Conservation (phyloP, 2,888 invertebrate genomes). For the Galerucella nymphaeae region DNA sequence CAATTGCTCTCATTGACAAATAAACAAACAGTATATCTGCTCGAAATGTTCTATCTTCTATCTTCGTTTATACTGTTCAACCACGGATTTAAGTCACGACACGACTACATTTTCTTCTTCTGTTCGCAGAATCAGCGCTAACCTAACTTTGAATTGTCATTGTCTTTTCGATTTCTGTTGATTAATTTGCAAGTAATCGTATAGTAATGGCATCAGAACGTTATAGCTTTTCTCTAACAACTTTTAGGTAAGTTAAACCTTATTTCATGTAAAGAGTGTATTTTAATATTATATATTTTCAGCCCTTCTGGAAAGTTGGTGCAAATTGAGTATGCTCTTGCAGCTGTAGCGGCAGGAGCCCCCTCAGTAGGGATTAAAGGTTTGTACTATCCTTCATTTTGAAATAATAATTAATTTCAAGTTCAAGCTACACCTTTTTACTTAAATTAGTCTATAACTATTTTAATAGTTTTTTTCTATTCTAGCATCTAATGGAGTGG, state of each 20-base stretch:
- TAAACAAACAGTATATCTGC: too few relatives aligned
- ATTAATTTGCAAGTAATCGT: conserved; percentile 36
- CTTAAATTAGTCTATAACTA: too few relatives aligned
- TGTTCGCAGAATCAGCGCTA: background rate
- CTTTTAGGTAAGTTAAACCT: conserved; percentile 74
- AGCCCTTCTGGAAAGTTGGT: conserved; percentile 99
- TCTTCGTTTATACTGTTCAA: too few relatives aligned
- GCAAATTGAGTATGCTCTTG: conserved; percentile 99
- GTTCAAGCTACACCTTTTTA: too few relatives aligned
- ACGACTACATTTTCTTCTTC: background rate
- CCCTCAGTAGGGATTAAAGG: conserved; percentile 99
- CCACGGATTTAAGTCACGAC: too few relatives aligned
- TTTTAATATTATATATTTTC: conserved; percentile 33
- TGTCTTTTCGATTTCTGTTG: conserved; percentile 22
- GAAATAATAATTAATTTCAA: too few relatives aligned
- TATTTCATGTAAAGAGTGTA: conserved; percentile 25
- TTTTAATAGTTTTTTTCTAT: conserved; percentile 45
- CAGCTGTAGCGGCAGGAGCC: conserved; percentile 97
- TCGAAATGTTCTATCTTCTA: background rate
- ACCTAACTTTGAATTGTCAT: conserved; percentile 14
- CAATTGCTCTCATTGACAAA: too few relatives aligned
- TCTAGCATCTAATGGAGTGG: conserved; percentile 96
- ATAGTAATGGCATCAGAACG: conserved; percentile 91
- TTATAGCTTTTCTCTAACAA: conserved; percentile 96
- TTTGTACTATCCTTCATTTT: conserved; percentile 58